Percentiles rank a stretch among this genome's conserved stretches.
These are phyloP conservation scores for Rhynchomys soricoides DNA, from an alignment of 2,113 vertebrate species.

Conservation along the genomic window DNA sequence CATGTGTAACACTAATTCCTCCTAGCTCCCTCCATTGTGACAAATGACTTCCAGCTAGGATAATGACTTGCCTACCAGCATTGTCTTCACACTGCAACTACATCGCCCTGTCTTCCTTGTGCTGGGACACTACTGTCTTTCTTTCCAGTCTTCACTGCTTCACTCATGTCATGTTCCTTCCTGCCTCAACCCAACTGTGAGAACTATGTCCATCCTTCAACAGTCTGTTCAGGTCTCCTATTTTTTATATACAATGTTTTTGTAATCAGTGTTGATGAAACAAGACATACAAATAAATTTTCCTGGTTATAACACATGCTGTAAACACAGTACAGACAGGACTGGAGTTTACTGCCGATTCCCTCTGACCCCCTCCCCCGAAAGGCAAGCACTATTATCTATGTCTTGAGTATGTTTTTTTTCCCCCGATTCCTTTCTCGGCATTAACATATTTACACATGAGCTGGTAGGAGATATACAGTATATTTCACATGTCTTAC, in stretches of 20 bases:
- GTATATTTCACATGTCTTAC: constrained; percentile 37
- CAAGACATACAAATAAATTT: neutral
- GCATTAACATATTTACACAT: constrained; percentile 10
- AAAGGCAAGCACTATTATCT: neutral
- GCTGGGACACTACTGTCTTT: neutral
- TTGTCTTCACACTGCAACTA: neutral
- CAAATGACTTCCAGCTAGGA: neutral
- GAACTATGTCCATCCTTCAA: neutral
- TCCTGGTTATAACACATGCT: neutral
- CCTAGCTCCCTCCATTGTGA: neutral
- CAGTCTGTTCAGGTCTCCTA: neutral
- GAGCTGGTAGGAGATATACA: neutral
- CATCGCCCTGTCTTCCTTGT: neutral
- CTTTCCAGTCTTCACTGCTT: neutral
- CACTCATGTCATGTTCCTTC: neutral
- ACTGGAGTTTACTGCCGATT: neutral
- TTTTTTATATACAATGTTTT: neutral
- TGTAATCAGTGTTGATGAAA: neutral
- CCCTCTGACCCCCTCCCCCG: neutral
- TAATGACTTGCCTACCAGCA: neutral
- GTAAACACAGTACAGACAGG: neutral
- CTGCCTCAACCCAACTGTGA: too few relatives aligned
- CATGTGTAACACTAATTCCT: neutral
- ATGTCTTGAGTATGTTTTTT: neutral
- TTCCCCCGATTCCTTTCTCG: neutral